A percentile compares a stretch with the other conserved stretches of the same genome.
These are phyloP conservation scores for Upupa epops DNA, from an alignment of 2,113 vertebrate genomes.

Conservation along the genomic window DNA sequence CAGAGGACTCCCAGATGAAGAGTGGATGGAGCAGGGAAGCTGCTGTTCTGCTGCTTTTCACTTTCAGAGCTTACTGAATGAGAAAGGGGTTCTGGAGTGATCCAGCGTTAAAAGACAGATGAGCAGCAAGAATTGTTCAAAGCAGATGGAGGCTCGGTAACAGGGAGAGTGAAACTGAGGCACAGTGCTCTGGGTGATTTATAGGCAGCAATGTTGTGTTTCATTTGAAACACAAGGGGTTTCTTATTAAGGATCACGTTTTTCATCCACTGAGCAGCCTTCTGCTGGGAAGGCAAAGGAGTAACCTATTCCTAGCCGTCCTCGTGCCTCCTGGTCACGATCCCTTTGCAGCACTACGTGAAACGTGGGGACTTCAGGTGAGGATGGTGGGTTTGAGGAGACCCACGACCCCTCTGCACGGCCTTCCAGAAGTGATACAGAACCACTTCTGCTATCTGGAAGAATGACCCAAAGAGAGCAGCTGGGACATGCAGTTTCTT, in stretches of 20 bases:
- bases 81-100: constrained; percentile 49
- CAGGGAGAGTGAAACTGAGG: constrained; percentile 42
- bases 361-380: background rate
- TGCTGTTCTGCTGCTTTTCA: constrained; percentile 61
- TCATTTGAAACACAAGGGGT: constrained; percentile 56
- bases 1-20: constrained; percentile 49
- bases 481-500: background rate
- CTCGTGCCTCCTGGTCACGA: background rate
- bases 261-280: constrained; percentile 14
- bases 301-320: background rate
- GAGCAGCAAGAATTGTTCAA: constrained; percentile 33
- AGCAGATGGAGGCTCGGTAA: constrained; percentile 49
- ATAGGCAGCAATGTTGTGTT: constrained; percentile 51
- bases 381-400: background rate
- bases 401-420: background rate
- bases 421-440: background rate
- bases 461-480: background rate
- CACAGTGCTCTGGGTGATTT: constrained; percentile 55
- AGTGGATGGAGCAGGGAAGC: constrained; percentile 37
- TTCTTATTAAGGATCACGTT: constrained; percentile 30
- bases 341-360: background rate
- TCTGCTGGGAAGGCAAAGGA: constrained; percentile 11
- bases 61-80: constrained; percentile 60
- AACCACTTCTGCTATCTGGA: background rate
- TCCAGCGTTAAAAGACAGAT: constrained; percentile 13